Evolutionary conservation across 2,797 vertebrate genomes (phyloP).

Genomic region (Tapera naevia): DNA sequence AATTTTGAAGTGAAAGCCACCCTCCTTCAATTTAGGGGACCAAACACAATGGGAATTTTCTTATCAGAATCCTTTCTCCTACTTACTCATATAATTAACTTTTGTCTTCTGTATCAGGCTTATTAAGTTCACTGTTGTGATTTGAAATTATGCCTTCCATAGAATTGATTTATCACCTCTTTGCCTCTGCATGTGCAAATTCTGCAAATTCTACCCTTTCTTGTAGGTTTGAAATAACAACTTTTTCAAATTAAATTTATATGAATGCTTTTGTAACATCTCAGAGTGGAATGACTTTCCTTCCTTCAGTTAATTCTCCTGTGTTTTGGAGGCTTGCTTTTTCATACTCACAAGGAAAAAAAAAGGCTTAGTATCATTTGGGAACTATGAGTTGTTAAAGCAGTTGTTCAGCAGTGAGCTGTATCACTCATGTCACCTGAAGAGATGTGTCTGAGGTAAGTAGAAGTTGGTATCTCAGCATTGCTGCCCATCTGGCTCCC

Average conservation of each 20-base stretch:
- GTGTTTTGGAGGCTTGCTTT: background rate
- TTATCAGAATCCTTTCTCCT: conserved; percentile 2
- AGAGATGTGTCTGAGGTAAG: background rate
- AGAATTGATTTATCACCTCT: conserved; percentile 42
- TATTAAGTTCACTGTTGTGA: conserved; percentile 9
- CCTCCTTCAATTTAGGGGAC: background rate
- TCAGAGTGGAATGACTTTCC: background rate
- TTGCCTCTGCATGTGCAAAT: background rate
- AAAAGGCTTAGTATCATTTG: background rate
- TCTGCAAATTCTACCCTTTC: conserved; percentile 16
- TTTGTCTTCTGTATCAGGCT: background rate
- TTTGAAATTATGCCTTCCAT: conserved; percentile 30
- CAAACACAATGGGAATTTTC: background rate
- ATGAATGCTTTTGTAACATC: background rate
- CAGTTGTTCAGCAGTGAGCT: background rate
- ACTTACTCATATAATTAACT: conserved; percentile 8
- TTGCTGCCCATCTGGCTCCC: background rate
- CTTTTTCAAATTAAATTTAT: conserved; percentile 12
- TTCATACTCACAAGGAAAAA: background rate
- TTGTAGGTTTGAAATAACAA: background rate
- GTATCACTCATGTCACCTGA: background rate
- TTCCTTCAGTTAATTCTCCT: background rate
- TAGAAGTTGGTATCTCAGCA: background rate
- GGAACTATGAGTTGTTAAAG: background rate
- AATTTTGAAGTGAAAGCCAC: background rate